Base-by-base conservation (phyloP, 2,113 vertebrate species). In the Oreochromis niloticus region DNA sequence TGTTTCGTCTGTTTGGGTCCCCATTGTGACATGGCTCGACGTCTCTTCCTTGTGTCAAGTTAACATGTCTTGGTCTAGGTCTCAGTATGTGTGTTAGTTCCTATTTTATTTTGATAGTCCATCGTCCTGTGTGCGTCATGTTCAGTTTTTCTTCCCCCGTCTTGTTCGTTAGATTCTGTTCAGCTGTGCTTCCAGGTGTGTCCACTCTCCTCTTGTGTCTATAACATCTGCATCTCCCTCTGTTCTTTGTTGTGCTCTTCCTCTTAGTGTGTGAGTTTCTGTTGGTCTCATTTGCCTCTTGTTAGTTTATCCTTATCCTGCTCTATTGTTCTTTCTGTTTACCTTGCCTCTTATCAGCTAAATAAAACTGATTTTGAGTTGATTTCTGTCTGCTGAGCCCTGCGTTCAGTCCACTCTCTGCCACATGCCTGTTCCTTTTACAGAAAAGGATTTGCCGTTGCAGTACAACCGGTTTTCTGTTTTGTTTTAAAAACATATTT, bases 401-500 rank as follows among this genome's bases (percentile, higher is more conserved):
- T 66, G 34, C 10, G 4, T 66, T 39, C 61, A 66, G 61, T 39
- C 34, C 61, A 22, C 19, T 66, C 6, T 66, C 34, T 39, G 61
- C 61, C 61, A 63, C 59, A 34, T 63, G 59, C 6, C 5, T 63
- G 16, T 63, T 66, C 10, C 2, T 0, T 39, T 39, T 39, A 39
- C 17, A 66, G 61, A 66, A 66, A 75, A 75, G 48, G 41, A 75
- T 71, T 71, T 71, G 0, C 66, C 39, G 1, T 24, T 17, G n/a
- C 10, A 75, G 10, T 75, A 16, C 9, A 12, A 19, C 48, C 71
- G n/a, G 19, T 27, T 71, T 71, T 71, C 13, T 73, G 12, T 46
- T 73, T 46, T 73, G 22, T 48, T 48, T 75, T 75, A 48, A 48
- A 48, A 8, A 73, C 68, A 73, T 46, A 46, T 73, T 73, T 73